These are phyloP conservation scores for Dynastes maya DNA, from an alignment of 2,888 invertebrate species.

Conservation along the genomic window DNA sequence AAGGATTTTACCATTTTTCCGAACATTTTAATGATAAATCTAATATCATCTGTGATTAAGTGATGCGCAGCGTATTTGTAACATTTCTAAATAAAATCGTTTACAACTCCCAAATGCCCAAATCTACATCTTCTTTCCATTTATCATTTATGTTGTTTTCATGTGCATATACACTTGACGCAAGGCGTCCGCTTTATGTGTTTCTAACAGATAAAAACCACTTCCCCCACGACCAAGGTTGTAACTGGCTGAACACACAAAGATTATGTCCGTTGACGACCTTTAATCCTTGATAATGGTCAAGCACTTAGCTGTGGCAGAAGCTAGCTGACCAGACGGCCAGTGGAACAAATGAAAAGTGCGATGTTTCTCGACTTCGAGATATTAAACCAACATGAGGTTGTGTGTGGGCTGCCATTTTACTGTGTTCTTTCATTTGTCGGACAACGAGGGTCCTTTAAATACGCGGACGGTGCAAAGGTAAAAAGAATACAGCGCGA, in stretches of 20 bases:
- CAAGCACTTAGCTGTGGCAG: conserved; percentile 55
- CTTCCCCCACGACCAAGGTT: background rate
- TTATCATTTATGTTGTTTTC: background rate
- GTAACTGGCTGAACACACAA: conserved; percentile 28
- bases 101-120: too few relatives aligned
- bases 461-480: background rate
- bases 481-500: too few relatives aligned
- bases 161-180: too few relatives aligned
- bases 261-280: conserved; percentile 55
- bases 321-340: conserved; percentile 34
- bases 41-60: too few relatives aligned
- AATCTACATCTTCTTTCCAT: too few relatives aligned
- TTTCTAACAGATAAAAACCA: background rate
- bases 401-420: conserved; percentile 49
- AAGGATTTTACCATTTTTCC: too few relatives aligned
- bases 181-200: too few relatives aligned
- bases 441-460: conserved; percentile 1
- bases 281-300: conserved; percentile 57
- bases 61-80: too few relatives aligned
- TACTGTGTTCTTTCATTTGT: conserved; percentile 48
- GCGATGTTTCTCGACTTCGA: conserved; percentile 5
- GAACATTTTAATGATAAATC: too few relatives aligned
- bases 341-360: conserved; percentile 32
- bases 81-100: too few relatives aligned
- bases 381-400: background rate